phyloP scores from a whole-genome alignment of 2,888 invertebrate species.

The Eristalinus aeneus region DNA sequence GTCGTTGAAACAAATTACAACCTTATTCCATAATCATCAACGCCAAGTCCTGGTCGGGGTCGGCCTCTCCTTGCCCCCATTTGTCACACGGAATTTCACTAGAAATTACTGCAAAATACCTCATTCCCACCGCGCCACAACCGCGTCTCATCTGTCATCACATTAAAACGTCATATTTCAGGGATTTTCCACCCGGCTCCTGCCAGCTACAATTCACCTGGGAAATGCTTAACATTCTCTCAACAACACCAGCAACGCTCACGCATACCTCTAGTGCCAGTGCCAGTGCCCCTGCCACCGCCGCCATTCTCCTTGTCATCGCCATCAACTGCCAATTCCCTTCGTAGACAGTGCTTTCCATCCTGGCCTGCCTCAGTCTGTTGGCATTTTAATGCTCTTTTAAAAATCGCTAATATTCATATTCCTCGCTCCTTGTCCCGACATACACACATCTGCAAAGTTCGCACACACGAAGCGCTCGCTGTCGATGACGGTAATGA shows the following conservation, averaged over 20 bases:
- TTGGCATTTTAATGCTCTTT: constrained; percentile 67
- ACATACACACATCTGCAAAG: constrained; percentile 13
- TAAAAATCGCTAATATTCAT: constrained; percentile 70
- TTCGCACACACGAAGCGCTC: not conserved
- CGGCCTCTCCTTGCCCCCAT: constrained; percentile 21
- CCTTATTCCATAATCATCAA: not conserved
- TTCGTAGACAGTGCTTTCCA: not conserved
- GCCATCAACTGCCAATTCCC: not conserved
- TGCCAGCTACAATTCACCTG: constrained; percentile 38
- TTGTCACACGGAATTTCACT: constrained; percentile 45
- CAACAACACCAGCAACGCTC: constrained; percentile 5
- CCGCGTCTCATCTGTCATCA: constrained; percentile 52
- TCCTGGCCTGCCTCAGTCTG: not conserved
- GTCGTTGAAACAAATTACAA: not conserved
- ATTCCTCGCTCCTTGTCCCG: constrained; percentile 46
- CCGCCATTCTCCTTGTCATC: not conserved
- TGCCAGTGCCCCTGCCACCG: not conserved
- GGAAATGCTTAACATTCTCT: constrained; percentile 63
- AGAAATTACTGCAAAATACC: constrained; percentile 28
- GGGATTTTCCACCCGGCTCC: constrained; percentile 50
- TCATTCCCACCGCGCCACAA: constrained; percentile 1
- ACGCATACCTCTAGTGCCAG: constrained; percentile 14
- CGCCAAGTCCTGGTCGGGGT: not conserved
- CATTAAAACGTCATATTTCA: constrained; percentile 65
- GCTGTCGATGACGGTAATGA: constrained; percentile 49